These are phyloP conservation scores for Drosophila anceps DNA, from an alignment of 2,888 invertebrate genomes.

Conservation along the genomic window DNA sequence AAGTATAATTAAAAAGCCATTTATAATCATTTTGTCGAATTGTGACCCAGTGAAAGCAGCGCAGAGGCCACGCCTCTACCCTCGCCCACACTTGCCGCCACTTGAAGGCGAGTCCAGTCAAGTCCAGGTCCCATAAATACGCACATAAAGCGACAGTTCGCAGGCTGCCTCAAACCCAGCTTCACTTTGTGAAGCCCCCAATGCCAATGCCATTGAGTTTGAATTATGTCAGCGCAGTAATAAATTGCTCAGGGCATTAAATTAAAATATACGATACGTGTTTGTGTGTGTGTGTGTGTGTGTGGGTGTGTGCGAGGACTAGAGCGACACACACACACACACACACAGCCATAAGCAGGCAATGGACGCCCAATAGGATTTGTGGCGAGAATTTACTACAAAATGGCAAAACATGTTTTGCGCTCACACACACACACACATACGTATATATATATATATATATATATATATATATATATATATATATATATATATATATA, in stretches of 20 bases:
- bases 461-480: background rate
- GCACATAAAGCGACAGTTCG: constrained; percentile 44
- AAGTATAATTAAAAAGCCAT: constrained; percentile 73
- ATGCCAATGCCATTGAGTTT: constrained; percentile 65
- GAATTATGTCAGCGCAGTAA: constrained; percentile 76
- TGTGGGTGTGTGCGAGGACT: constrained; percentile 13
- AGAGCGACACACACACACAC: constrained; percentile 11
- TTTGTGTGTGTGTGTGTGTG: constrained; percentile 9
- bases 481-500: too few species aligned
- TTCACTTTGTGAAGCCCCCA: constrained; percentile 21
- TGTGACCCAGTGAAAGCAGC: constrained; percentile 27
- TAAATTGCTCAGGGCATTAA: constrained; percentile 72
- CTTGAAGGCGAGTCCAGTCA: constrained; percentile 43
- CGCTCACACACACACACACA: background rate
- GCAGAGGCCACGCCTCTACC: constrained; percentile 1
- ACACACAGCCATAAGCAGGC: background rate
- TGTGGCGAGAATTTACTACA: constrained; percentile 57
- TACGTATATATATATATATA: background rate
- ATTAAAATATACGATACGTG: constrained; percentile 64
- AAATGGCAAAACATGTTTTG: constrained; percentile 45
- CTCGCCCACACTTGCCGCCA: background rate
- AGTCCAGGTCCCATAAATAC: constrained; percentile 53
- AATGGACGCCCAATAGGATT: constrained; percentile 48
- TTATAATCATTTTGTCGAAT: constrained; percentile 67
- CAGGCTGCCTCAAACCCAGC: constrained; percentile 13